phyloP scores from a whole-genome alignment of 2,888 invertebrate species.

The Rhabditophanes sp. region DNA sequence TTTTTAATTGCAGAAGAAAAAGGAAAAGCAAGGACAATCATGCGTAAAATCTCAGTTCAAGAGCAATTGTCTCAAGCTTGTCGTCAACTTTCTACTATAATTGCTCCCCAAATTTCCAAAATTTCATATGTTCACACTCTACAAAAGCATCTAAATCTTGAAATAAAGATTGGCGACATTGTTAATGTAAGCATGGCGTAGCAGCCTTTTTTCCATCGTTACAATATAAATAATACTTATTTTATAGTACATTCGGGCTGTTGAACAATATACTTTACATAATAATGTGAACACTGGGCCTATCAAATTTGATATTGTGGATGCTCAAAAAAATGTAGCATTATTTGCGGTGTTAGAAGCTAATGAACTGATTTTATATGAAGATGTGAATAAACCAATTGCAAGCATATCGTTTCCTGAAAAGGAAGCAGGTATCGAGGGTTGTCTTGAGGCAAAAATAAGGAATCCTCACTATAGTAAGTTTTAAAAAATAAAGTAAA shows the following conservation, averaged over 20 bases:
- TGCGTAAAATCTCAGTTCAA: slow-evolving; percentile 22
- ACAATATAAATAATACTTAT: slow-evolving; percentile 11
- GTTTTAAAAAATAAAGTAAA: too few relatives aligned
- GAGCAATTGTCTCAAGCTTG: slow-evolving; percentile 23
- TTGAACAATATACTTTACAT: slow-evolving; percentile 33
- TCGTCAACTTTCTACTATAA: slow-evolving; percentile 35
- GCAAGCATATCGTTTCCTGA: too few relatives aligned
- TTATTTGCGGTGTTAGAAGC: too few relatives aligned
- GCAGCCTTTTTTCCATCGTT: slow-evolving; percentile 1
- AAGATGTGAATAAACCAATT: too few relatives aligned
- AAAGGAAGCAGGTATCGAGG: too few relatives aligned
- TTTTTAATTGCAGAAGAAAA: too few relatives aligned
- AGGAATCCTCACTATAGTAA: too few relatives aligned
- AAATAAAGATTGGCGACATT: slow-evolving; percentile 24
- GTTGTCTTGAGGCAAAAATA: too few relatives aligned
- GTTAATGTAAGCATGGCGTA: slow-evolving; percentile 14
- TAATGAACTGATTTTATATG: too few relatives aligned
- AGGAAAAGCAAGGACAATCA: too few relatives aligned
- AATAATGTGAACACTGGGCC: slow-evolving; percentile 32
- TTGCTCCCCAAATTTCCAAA: slow-evolving; percentile 37
- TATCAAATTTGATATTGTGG: slow-evolving; percentile 33
- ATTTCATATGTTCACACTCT: slow-evolving; percentile 28
- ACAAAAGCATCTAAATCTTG: slow-evolving; percentile 19
- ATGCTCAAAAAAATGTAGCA: too few relatives aligned
- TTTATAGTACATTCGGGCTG: slow-evolving; percentile 25